Base-by-base conservation (phyloP, 2,113 vertebrate species). In the Rhinopomastus cyanomelas region DNA sequence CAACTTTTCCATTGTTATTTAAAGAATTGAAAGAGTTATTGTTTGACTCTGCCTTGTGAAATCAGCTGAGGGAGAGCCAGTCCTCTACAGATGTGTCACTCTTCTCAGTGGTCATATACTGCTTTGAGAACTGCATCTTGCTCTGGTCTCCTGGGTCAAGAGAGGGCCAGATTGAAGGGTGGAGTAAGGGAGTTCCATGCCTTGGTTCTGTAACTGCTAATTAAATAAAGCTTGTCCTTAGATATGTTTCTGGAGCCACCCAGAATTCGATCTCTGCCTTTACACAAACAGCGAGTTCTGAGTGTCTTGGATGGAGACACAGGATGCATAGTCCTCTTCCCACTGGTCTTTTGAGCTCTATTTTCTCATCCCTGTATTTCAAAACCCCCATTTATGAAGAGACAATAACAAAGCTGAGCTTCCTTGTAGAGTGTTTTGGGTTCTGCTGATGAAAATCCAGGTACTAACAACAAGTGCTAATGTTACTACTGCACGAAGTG, bases 211-310 rank as follows among this genome's bases (percentile, higher is more conserved):
- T 34, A 78, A 61, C 51, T 65, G 55, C 71, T 75, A 78, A 92
- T 90, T 92, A 69, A 82, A 81, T 69, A 56, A 93, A 81, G 55
- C 46, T 81, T 87, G 68, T 84, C 60, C 65, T 89, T 36, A 57
- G 62, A 39, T 80, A 32, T 53, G 49, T 62, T 79, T 62, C 88
- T 79, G 81, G 73, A 93, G 64, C 77, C 72, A 80, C 73, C 59
- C 77, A 76, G 80, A 85, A 81, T 61, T 29, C 74, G 69, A 68
- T 87, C 74, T 56, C 61, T 69, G 36, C 44, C 26, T 87, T 80
- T 68, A 39, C 52, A 83, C 16, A 71, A 86, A 78, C 61, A 65
- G 26, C 37, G 32, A 73, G 29, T 25, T n/a, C 25, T 12, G 53
- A 79, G 57, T 4, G 1, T 56, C 13, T 62, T 55, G 64, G 64